A percentile compares a stretch with the other conserved stretches of the same genome.
These are phyloP conservation scores for Ganaspis brasiliensis DNA, from an alignment of 2,888 invertebrate species.

Conservation along the genomic window DNA sequence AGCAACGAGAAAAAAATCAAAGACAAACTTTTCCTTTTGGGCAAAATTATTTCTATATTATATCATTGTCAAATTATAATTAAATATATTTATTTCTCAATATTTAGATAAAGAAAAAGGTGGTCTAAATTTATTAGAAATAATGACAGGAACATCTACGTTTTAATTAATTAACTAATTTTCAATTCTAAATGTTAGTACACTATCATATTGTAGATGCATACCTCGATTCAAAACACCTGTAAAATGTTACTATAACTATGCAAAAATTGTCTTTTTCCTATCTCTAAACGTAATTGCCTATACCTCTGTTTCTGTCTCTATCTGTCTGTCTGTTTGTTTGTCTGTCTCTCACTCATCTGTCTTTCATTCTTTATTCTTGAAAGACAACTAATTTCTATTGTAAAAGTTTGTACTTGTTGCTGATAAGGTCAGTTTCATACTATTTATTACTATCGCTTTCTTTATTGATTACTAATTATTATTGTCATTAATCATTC, in stretches of 20 bases:
- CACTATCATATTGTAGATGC: slow-evolving; percentile 3
- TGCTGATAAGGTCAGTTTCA: slow-evolving; percentile 7
- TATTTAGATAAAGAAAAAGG: no score
- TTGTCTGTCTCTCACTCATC: slow-evolving; percentile 71
- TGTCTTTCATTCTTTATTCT: slow-evolving; percentile 60
- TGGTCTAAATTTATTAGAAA: no score
- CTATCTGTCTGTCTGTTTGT: slow-evolving; percentile 70
- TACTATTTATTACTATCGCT: neutral
- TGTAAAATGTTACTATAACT: neutral
- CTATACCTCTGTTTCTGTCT: slow-evolving; percentile 68
- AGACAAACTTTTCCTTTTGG: no score
- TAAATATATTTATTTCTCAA: no score
- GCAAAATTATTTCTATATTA: no score
- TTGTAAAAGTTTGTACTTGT: slow-evolving; percentile 40
- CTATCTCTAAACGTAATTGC: slow-evolving; percentile 51
- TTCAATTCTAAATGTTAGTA: neutral
- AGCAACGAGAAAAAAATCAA: no score
- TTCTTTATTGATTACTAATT: neutral
- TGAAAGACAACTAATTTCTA: slow-evolving; percentile 39
- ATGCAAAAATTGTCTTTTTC: slow-evolving; percentile 40
- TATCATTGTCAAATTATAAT: no score
- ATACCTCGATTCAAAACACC: neutral
- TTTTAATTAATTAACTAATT: neutral
- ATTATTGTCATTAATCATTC: no score
- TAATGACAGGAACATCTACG: neutral